Percentiles rank a stretch among this genome's conserved stretches.
Evolutionary conservation across 2,113 vertebrate species (phyloP).

Genomic region (Galbula dea): DNA sequence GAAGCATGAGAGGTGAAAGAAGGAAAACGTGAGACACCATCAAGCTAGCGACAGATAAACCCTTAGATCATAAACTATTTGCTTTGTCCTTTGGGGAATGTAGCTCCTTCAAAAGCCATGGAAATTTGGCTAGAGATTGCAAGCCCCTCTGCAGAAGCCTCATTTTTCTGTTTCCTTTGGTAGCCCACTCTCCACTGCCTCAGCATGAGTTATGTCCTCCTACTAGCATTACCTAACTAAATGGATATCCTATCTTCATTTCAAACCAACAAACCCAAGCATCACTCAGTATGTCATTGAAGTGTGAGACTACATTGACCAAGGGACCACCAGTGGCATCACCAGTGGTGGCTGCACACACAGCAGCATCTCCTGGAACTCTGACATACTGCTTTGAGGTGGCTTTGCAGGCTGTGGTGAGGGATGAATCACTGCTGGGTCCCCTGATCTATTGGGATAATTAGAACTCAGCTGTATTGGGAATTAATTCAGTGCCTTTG

Average conservation of each 20-base stretch:
- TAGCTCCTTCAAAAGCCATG: not conserved
- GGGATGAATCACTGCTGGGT: not conserved
- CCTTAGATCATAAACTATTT: not conserved
- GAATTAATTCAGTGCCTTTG: not conserved
- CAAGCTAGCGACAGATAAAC: not conserved
- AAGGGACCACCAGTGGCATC: not conserved
- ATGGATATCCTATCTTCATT: not conserved
- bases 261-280: not conserved
- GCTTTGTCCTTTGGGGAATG: not conserved
- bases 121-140: not conserved
- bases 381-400: not conserved
- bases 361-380: not conserved
- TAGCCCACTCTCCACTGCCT: not conserved
- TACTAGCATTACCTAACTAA: not conserved
- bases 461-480: conserved; percentile 8
- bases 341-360: not conserved
- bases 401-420: not conserved
- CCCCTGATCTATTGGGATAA: conserved; percentile 18
- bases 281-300: not conserved
- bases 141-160: not conserved
- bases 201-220: not conserved
- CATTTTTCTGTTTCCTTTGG: not conserved
- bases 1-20: not conserved
- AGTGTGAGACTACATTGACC: not conserved
- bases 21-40: not conserved